Conservation (phyloP, 1,140 invertebrate genomes). For the Cryptotermes secundus region DNA sequence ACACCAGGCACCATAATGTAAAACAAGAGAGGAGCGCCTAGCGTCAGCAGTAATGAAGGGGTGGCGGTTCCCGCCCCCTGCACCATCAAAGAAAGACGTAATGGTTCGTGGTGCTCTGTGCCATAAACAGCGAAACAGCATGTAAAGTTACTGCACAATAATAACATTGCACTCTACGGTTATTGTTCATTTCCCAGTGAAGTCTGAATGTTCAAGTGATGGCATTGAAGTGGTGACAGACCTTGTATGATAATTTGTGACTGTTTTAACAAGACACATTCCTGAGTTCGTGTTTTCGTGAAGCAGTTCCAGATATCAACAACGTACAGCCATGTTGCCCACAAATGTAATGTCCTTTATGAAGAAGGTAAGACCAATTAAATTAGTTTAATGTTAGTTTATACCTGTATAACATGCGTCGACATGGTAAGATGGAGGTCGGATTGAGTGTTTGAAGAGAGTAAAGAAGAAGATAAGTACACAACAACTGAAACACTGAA, state of each 20-base stretch:
- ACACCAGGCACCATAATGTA: not conserved
- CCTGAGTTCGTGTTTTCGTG: not conserved
- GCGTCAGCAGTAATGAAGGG: not conserved
- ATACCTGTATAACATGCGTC: no score
- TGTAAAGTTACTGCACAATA: no score
- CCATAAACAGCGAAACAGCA: not conserved
- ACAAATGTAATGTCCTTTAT: constrained; percentile 79
- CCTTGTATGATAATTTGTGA: not conserved
- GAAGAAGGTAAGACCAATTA: constrained; percentile 67
- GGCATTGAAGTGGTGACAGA: not conserved
- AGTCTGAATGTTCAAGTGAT: not conserved
- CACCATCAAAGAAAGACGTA: not conserved
- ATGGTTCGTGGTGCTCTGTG: not conserved
- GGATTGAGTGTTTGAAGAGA: no score
- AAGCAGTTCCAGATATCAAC: not conserved
- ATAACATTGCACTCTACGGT: no score
- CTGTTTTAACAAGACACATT: not conserved
- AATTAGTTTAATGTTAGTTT: no score
- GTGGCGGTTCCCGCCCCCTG: not conserved
- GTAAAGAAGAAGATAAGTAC: no score
- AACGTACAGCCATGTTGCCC: constrained; percentile 69
- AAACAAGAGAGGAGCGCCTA: not conserved
- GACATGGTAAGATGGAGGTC: no score
- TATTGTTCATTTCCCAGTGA: not conserved
- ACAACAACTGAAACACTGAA: no score